Percentiles rank a stretch among this genome's conserved stretches.
phyloP scores from a whole-genome alignment of 2,888 invertebrate species.

The Protophormia terraenovae region DNA sequence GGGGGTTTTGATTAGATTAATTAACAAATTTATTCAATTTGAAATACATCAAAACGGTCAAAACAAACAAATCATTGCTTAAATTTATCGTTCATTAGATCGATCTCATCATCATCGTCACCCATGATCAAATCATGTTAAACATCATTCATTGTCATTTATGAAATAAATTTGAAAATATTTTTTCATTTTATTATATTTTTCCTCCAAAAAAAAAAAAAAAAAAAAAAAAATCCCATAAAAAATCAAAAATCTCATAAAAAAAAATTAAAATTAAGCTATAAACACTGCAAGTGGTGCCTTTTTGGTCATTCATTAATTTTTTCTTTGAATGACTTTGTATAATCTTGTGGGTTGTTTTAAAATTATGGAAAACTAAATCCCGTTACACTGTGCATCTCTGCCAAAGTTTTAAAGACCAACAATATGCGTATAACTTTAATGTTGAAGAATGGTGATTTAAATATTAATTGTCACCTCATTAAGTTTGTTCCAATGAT shows the following conservation, averaged over 20 bases:
- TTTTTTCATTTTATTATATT: neutral
- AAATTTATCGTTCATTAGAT: conserved; percentile 25
- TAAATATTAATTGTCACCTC: neutral
- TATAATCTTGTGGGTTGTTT: neutral
- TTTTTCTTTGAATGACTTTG: neutral
- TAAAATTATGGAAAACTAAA: neutral
- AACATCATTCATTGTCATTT: neutral
- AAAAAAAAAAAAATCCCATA: conserved; percentile 1
- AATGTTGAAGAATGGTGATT: neutral
- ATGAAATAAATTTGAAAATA: neutral
- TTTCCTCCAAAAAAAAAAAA: neutral
- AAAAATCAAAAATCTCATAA: too few species aligned
- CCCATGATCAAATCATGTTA: conserved; percentile 14
- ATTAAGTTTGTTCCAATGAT: neutral
- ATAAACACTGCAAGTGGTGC: conserved; percentile 44
- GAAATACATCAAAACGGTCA: conserved; percentile 52
- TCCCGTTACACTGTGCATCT: neutral
- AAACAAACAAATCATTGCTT: conserved; percentile 47
- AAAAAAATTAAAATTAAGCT: conserved; percentile 24
- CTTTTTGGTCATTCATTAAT: neutral
- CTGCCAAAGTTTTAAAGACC: neutral
- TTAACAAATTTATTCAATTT: conserved; percentile 63
- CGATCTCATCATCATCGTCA: neutral
- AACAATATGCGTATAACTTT: neutral
- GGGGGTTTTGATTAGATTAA: conserved; percentile 28